A percentile compares a stretch with the other conserved stretches of the same genome.
Conservation (phyloP, 1,140 invertebrate species). For the Bilobella aurantiaca region DNA sequence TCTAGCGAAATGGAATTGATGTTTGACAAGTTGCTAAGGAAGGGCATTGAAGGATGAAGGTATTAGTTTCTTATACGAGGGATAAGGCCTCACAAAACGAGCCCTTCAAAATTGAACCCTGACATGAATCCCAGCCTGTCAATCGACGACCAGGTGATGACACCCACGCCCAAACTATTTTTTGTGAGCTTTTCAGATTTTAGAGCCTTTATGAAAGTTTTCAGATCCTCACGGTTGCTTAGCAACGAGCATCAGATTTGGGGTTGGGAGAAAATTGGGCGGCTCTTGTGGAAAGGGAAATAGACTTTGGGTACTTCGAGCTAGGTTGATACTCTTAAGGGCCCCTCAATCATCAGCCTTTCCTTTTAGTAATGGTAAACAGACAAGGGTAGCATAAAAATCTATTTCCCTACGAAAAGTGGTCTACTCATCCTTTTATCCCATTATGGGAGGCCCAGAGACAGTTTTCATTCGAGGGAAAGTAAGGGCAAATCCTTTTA, state of each 20-base stretch:
- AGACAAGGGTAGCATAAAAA: no score
- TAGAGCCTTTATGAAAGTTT: no score
- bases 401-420: not conserved
- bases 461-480: not conserved
- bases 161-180: no score
- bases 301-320: not conserved
- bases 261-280: no score
- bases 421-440: not conserved
- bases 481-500: not conserved
- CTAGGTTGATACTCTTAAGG: not conserved
- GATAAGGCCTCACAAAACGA: not conserved
- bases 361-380: no score
- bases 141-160: no score
- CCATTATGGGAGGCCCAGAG: not conserved
- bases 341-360: not conserved
- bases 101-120: no score
- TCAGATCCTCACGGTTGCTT: no score
- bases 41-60: not conserved
- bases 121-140: no score
- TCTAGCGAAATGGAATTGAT: not conserved
- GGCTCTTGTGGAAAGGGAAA: no score
- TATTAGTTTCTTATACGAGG: not conserved
- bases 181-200: no score
- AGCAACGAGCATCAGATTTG: no score
- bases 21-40: not conserved